A percentile compares a stretch with the other conserved stretches of the same genome.
Evolutionary conservation across 53 echinoderm and acorn worm genomes (phyloP).

Genomic region (Antedon mediterranea): DNA sequence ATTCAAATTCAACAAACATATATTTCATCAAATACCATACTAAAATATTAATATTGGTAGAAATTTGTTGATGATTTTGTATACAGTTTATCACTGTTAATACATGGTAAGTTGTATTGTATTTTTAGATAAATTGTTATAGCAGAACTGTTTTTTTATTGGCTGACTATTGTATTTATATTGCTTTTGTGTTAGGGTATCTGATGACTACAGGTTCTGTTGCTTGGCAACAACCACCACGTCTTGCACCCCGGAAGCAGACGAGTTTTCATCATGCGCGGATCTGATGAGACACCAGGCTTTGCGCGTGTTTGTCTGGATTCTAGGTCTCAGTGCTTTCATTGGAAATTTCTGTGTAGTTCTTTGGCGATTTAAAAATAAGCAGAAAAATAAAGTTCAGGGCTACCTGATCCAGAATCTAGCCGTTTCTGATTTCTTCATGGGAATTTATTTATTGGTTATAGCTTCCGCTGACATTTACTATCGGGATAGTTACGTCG

Average conservation of each 20-base stretch:
- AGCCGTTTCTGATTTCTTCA: constrained; percentile 49
- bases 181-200: too few relatives aligned
- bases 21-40: too few relatives aligned
- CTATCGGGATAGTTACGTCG: constrained; percentile 36
- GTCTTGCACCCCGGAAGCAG: constrained; percentile 27
- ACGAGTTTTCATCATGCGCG: constrained; percentile 47
- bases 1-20: too few relatives aligned
- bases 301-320: constrained; percentile 36
- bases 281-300: constrained; percentile 38
- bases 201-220: constrained; percentile 33
- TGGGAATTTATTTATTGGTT: constrained; percentile 62
- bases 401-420: constrained; percentile 40
- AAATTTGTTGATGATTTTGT: background rate
- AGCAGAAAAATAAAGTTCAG: constrained; percentile 25
- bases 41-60: too few relatives aligned
- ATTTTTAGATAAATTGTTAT: too few relatives aligned
- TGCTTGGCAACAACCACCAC: constrained; percentile 27
- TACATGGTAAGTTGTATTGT: too few relatives aligned
- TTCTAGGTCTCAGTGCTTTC: constrained; percentile 33
- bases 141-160: background rate
- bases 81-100: background rate
- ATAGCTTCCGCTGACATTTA: constrained; percentile 41
- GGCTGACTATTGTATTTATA: background rate
- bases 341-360: constrained; percentile 38
- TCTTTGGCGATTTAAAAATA: constrained; percentile 11